Base-by-base conservation (phyloP, 2,888 invertebrate species). In the Myopa testacea region DNA sequence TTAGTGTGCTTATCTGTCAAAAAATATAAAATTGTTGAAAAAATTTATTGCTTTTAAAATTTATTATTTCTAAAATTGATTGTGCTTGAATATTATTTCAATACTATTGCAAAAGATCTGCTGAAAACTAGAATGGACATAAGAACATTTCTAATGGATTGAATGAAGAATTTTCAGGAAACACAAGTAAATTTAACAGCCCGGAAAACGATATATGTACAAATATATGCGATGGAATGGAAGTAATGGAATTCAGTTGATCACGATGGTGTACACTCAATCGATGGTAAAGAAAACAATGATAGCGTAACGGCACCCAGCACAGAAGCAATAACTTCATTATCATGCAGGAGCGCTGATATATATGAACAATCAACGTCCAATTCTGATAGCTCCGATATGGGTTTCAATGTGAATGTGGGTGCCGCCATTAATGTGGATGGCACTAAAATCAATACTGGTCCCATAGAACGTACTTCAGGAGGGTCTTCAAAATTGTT, bases 141-240 rank as follows among this genome's bases (percentile, higher is more conserved):
- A n/a, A n/a, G n/a, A n/a, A n/a, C n/a, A n/a, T n/a, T n/a, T n/a
- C n/a, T n/a, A n/a, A n/a, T n/a, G n/a, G n/a, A n/a, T n/a, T n/a
- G n/a, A 79, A 79, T 6, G 75, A 78, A 26, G 63, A 75, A 5
- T 70, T 74, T 52, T 34, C 55, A 19, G 19, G 4, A 10, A 55
- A 65, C 34, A 6, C n/a, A n/a, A 16, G 34, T 19, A 63, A 4
- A 63, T 60, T 60, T 60, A 26, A 14, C 34, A 65, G 65, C 10
- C 65, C 2, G 65, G 38, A 12, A 10, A 72, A 26, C 10, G 19
- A 60, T 40, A 60, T 38, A 65, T 14, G 19, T 34, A 19, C n/a
- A n/a, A n/a, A n/a, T n/a, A n/a, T n/a, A n/a, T n/a, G n/a, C n/a
- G n/a, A n/a, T n/a, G n/a, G n/a, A n/a, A n/a, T n/a, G n/a, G 10